Conservation (phyloP, 2,797 vertebrate genomes). For the Mastacembelus armatus region DNA sequence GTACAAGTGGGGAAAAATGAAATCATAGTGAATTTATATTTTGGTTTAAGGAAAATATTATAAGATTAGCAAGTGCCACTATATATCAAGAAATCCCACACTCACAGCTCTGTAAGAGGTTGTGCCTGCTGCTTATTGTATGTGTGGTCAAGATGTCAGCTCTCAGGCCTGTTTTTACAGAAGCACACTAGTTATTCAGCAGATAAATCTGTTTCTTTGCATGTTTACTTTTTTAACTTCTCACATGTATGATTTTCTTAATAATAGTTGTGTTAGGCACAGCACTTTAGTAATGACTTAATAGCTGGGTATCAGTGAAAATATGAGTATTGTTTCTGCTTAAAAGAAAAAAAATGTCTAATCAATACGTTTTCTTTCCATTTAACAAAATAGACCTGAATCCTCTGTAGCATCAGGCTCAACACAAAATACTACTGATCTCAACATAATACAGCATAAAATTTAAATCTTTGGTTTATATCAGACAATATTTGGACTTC, state of each 20-base stretch:
- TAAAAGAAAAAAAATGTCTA: no score
- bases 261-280: constrained; percentile 2
- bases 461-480: background rate
- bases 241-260: constrained; percentile 28
- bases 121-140: constrained; percentile 3
- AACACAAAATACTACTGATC: background rate
- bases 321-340: background rate
- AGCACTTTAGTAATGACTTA: background rate
- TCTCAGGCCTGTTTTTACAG: constrained; percentile 28
- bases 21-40: constrained; percentile 31
- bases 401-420: background rate
- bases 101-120: constrained; percentile 6
- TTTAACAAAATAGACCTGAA: background rate
- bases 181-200: constrained; percentile 22
- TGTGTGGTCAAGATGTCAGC: constrained; percentile 15
- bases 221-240: constrained; percentile 41
- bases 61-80: constrained; percentile 22
- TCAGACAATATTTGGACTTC: background rate
- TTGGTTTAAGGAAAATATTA: constrained; percentile 17
- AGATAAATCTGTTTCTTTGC: constrained; percentile 34
- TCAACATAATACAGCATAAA: background rate
- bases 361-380: background rate
- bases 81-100: background rate
- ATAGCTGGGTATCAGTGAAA: background rate
- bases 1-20: constrained; percentile 26